phyloP scores from a whole-genome alignment of 2,113 vertebrate genomes.

The Catharus minimus region DNA sequence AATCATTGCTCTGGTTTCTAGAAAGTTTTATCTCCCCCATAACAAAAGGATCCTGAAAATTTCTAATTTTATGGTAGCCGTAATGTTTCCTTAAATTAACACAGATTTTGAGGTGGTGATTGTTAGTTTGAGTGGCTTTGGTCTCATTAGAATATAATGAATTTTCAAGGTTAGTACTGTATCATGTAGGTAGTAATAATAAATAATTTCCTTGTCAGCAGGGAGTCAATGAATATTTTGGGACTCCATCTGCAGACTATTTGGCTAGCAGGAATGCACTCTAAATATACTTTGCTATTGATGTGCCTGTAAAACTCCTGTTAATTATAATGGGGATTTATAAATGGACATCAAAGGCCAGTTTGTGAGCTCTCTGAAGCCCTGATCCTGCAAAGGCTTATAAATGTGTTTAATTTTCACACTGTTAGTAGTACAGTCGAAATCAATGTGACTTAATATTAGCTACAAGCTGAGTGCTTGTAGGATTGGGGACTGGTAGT shows the following conservation, averaged over 20 bases:
- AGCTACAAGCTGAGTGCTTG: constrained; percentile 42
- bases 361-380: constrained; percentile 50
- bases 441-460: constrained; percentile 35
- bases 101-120: neutral
- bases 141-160: constrained; percentile 60
- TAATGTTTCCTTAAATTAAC: constrained; percentile 13
- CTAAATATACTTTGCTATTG: constrained; percentile 12
- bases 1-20: neutral
- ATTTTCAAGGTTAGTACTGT: constrained; percentile 66
- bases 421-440: constrained; percentile 34
- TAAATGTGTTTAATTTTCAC: constrained; percentile 56
- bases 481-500: neutral
- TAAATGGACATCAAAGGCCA: constrained; percentile 59
- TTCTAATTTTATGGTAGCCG: neutral
- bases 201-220: constrained; percentile 69
- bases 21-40: neutral
- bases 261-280: constrained; percentile 50
- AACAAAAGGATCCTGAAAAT: neutral
- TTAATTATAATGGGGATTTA: constrained; percentile 62
- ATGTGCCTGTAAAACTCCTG: constrained; percentile 39
- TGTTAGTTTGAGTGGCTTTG: constrained; percentile 11
- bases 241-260: constrained; percentile 64
- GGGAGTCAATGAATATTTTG: constrained; percentile 70
- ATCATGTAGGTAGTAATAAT: constrained; percentile 68
- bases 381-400: constrained; percentile 36